Evolutionary conservation across 2,797 vertebrate species (phyloP).

Genomic region (Tokudaia muenninki): DNA sequence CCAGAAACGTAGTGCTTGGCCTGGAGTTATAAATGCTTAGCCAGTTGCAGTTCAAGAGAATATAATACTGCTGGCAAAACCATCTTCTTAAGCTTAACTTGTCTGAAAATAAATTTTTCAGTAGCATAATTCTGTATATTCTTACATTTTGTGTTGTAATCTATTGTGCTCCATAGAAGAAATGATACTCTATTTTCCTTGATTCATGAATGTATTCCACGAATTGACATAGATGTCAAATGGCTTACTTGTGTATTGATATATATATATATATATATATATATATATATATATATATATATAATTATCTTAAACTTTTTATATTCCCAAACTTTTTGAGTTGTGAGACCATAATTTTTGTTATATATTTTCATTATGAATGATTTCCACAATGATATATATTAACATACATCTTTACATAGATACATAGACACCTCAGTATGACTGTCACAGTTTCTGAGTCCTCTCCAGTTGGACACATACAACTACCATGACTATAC

Average conservation of each 20-base stretch:
- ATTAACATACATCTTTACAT: neutral
- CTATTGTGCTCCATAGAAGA: neutral
- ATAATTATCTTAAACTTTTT: neutral
- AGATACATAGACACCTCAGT: neutral
- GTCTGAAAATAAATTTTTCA: neutral
- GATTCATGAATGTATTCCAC: neutral
- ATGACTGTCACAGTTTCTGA: too few species aligned
- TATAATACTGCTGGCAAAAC: neutral
- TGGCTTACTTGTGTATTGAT: neutral
- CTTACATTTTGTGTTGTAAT: neutral
- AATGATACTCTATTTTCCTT: neutral
- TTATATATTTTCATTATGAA: neutral
- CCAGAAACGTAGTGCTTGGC: conserved; percentile 62
- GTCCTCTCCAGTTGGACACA: neutral
- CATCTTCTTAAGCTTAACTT: conserved; percentile 43
- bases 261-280: too few species aligned
- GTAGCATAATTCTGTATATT: neutral
- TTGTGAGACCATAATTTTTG: neutral
- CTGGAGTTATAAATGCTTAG: conserved; percentile 55
- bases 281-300: neutral
- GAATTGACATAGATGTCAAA: neutral
- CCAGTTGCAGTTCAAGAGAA: conserved; percentile 76
- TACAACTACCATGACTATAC: neutral
- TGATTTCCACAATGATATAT: neutral
- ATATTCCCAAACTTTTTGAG: neutral